Conservation (phyloP, 2,888 invertebrate species). For the Sthenelais limicola region DNA sequence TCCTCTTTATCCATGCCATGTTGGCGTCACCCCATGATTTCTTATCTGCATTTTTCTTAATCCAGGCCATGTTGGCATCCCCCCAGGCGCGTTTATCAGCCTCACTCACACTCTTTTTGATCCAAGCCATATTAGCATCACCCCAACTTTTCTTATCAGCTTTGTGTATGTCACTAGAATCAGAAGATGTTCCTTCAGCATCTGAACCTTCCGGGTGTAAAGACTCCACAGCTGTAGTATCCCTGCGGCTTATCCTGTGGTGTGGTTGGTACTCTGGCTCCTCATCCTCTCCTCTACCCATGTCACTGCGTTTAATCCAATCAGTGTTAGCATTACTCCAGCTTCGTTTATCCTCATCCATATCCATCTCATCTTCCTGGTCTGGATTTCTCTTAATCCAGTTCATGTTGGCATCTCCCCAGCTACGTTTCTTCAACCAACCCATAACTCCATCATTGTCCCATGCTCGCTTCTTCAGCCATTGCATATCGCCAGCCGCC, state of each 20-base stretch:
- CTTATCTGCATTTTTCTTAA: slow-evolving; percentile 35
- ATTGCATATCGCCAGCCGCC: slow-evolving; percentile 22
- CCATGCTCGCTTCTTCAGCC: slow-evolving; percentile 42
- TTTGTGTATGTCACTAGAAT: slow-evolving; percentile 1
- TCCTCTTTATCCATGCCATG: slow-evolving; percentile 42
- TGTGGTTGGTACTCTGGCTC: not conserved
- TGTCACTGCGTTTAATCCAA: slow-evolving; percentile 43
- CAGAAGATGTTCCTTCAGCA: slow-evolving; percentile 4
- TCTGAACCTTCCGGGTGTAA: too few species aligned
- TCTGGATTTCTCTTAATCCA: slow-evolving; percentile 46
- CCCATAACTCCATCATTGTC: slow-evolving; percentile 39
- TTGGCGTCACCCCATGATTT: slow-evolving; percentile 38
- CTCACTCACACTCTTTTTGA: slow-evolving; percentile 41
- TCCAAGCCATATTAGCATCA: slow-evolving; percentile 49
- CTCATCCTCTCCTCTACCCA: not conserved
- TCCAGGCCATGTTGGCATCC: slow-evolving; percentile 43
- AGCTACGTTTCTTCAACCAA: slow-evolving; percentile 43
- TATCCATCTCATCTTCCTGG: slow-evolving; percentile 25
- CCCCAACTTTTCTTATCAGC: slow-evolving; percentile 42
- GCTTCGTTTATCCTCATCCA: slow-evolving; percentile 15
- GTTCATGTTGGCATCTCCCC: slow-evolving; percentile 45
- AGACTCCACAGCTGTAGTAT: not conserved
- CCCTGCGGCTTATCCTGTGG: slow-evolving; percentile 8
- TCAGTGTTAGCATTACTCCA: slow-evolving; percentile 47
- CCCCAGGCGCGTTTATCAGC: slow-evolving; percentile 46